Base-by-base conservation (phyloP, 37 sponge, comb jelly and placozoan genomes). In the Hexactinellida sp. region DNA sequence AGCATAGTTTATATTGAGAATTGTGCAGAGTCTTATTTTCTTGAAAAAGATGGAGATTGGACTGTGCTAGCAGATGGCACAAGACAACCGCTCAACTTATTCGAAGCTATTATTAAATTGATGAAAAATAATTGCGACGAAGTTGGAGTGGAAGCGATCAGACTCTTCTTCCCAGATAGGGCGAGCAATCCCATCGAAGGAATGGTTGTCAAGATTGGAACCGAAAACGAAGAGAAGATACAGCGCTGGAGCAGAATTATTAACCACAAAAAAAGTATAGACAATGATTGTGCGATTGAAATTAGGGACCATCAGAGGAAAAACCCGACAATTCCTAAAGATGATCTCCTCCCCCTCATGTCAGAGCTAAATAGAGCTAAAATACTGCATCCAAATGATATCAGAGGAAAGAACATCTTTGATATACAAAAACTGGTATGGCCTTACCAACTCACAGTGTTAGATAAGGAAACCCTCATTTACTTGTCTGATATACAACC, bases 41-140 rank as follows among this genome's bases (percentile, higher is more conserved):
- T 63, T 25, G 32, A 23, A 7, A 63, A 10, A n/a, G 76, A 63
- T 25, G 76, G 76, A 63, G 76, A 63, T 63, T 63, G 76, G 76
- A 63, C 76, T 10, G 21, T 63, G 25, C 30, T 63, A 63, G 19
- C 25, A 23, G 76, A 63, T 63, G 76, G 76, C 3, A 63, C 76
- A 28, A 10, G 30, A 63, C 76, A 63, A n/a, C 76, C 76, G 5
- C 25, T 63, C 76, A 63, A 63, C 34, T 23, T 63, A n/a, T 63
- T 63, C 76, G 76, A 63, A 63, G 76, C 25, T 7, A 63, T 63
- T 7, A 63, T 63, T n/a, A 10, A 63, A 63, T 28, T 63, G 76
- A 63, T 63, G 76, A 63, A 63, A 28, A 63, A 63, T 63, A 63
- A 63, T n/a, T 7, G 76, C 3, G 76, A 63, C 34, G 76, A 63